Evolutionary conservation across 2,888 invertebrate genomes (phyloP).

Genomic region (Drosophila putrida): DNA sequence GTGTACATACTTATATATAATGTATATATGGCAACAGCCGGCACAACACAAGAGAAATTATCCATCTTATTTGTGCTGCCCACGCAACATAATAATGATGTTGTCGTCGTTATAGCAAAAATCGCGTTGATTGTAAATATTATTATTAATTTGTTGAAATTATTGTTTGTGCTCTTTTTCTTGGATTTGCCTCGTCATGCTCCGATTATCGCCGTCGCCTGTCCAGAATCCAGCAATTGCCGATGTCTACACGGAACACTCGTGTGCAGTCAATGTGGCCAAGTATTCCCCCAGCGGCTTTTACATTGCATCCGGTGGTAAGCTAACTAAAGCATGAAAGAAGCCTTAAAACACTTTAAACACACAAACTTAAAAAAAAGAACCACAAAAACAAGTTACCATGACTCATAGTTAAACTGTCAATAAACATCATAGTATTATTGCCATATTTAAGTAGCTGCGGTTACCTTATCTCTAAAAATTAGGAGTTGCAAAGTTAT

Average conservation of each 20-base stretch:
- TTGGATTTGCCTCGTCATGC: conserved; percentile 54
- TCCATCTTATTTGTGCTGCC: conserved; percentile 51
- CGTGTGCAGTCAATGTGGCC: conserved; percentile 97
- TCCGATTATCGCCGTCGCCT: conserved; percentile 47
- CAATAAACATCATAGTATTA: conserved; percentile 17
- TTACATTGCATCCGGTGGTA: conserved; percentile 99
- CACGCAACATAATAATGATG: conserved; percentile 58
- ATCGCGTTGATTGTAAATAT: conserved; percentile 47
- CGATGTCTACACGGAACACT: conserved; percentile 99
- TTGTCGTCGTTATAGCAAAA: conserved; percentile 24
- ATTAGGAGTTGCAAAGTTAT: neutral
- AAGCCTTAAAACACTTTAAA: conserved; percentile 23
- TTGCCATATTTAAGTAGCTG: conserved; percentile 10
- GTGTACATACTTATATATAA: conserved; percentile 14
- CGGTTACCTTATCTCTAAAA: conserved; percentile 25
- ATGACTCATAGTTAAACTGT: conserved; percentile 46
- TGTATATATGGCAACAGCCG: conserved; percentile 39
- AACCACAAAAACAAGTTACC: conserved; percentile 6
- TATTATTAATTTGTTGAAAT: conserved; percentile 47
- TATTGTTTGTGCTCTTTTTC: conserved; percentile 39
- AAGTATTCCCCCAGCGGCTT: conserved; percentile 99
- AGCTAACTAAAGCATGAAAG: conserved; percentile 68
- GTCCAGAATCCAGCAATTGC: conserved; percentile 94
- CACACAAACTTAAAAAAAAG: neutral
- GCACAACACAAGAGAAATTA: conserved; percentile 34